These are phyloP conservation scores for Aspidiotus rigidus DNA, from an alignment of 2,888 invertebrate species.

Conservation along the genomic window DNA sequence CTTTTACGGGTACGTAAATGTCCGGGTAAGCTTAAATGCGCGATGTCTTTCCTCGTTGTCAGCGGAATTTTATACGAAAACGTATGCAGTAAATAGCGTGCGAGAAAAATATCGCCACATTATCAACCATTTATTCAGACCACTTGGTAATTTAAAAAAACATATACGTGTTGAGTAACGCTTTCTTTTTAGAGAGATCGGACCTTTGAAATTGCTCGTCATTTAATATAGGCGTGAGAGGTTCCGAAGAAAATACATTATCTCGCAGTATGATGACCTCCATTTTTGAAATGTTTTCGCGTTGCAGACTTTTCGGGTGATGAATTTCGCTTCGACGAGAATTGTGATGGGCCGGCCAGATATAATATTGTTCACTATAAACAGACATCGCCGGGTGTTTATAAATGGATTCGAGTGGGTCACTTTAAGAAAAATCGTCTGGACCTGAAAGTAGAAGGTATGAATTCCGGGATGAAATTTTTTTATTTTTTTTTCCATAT, in stretches of 20 bases:
- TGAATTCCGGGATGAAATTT: conserved; percentile 68
- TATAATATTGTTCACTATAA: conserved; percentile 95
- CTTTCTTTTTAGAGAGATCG: too few relatives aligned
- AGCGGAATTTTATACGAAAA: too few relatives aligned
- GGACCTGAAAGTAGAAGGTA: conserved; percentile 45
- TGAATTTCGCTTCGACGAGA: conserved; percentile 76
- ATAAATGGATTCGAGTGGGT: conserved; percentile 79
- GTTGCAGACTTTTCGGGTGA: conserved; percentile 52
- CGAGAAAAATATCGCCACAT: too few relatives aligned
- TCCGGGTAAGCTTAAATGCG: not conserved
- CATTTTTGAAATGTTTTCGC: not conserved
- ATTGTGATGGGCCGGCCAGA: conserved; percentile 87
- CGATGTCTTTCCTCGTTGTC: too few relatives aligned
- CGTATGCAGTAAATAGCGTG: too few relatives aligned
- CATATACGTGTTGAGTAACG: too few relatives aligned
- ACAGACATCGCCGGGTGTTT: conserved; percentile 61
- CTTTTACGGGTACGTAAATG: conserved; percentile 65
- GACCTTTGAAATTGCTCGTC: too few relatives aligned
- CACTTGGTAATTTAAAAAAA: too few relatives aligned
- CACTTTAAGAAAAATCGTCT: too few relatives aligned
- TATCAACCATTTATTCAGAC: too few relatives aligned
- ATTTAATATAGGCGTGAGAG: too few relatives aligned
- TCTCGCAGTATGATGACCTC: not conserved
- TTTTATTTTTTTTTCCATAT: conserved; percentile 46
- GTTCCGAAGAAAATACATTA: too few relatives aligned